Evolutionary conservation across 2,888 invertebrate species (phyloP), one percentile per base, ranked within the genome.

Genomic region (Junonia oenone): DNA sequence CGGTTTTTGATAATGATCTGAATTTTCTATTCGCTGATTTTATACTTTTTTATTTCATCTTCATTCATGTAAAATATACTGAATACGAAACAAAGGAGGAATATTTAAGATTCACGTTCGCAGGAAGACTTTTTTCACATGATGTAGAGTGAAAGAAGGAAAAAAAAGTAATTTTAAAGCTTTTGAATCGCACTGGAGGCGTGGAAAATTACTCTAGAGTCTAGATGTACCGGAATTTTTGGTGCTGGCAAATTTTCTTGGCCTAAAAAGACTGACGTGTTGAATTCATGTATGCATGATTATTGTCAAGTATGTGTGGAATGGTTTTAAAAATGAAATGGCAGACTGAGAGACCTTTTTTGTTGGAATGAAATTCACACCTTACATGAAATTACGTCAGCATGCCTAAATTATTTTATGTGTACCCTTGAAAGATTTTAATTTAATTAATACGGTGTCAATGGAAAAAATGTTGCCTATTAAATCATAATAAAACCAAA

Each of bases 121-220:
- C 27, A 26, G 40, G 31, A 48, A 27, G 43, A 9, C 11, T 37
- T 29, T 50, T n/a, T 27, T 17, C 43, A 45, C 45, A 37, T 46
- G 17, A 45, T 27, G 29, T 38, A 29, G 14, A 6, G n/a, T 29
- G 35, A 46, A 53, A 43, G 43, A 26, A 43, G 26, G 26, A 13
- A 43, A 48, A n/a, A 38, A 35, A 38, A 53, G 38, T 48, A 47
- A 54, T 53, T 48, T 48, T 27, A 33, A n/a, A 14, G 26, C 47
- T 54, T 54, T 54, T 45, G 47, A 47, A 53, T 47, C 6, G 6
- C 11, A 13, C n/a, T 26, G 14, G 47, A n/a, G 15, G 40, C 47
- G 47, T 47, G 53, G 19, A 37, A 37, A 54, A 48, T 43, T 22
- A 43, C 43, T 6, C 47, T 33, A 40, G 40, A 43, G 22, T 6